Conservation (phyloP, 2,888 invertebrate species). For the Pinctada fucata region DNA sequence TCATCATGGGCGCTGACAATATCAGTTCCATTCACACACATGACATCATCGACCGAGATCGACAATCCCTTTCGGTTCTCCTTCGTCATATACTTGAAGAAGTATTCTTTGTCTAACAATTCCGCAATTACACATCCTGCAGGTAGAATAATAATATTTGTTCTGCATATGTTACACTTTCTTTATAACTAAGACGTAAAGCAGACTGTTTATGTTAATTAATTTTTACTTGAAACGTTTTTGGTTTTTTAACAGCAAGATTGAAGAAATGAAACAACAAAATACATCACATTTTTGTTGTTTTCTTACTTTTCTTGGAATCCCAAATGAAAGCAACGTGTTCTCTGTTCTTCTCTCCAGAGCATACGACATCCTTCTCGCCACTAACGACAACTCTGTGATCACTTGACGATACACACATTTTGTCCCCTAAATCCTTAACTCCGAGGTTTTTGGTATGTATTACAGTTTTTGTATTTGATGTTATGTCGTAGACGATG, state of each 20-base stretch:
- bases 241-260: too few species aligned
- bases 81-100: slow-evolving; percentile 14
- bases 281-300: too few species aligned
- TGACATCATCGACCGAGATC: slow-evolving; percentile 26
- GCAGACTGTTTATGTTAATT: too few species aligned
- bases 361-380: background rate
- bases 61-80: slow-evolving; percentile 31
- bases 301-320: slow-evolving; percentile 13
- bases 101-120: slow-evolving; percentile 23
- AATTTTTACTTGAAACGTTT: too few species aligned
- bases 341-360: slow-evolving; percentile 14
- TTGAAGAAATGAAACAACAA: too few species aligned
- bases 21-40: slow-evolving; percentile 12
- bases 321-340: slow-evolving; percentile 24
- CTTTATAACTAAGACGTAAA: too few species aligned
- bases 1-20: slow-evolving; percentile 31
- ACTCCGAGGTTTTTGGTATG: background rate
- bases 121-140: slow-evolving; percentile 2
- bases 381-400: slow-evolving; percentile 17
- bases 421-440: background rate
- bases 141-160: too few species aligned
- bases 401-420: slow-evolving; percentile 9
- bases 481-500: slow-evolving; percentile 7
- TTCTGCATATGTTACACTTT: too few species aligned
- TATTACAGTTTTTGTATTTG: slow-evolving; percentile 2